Percentiles rank a stretch among this genome's conserved stretches.
phyloP scores from a whole-genome alignment of 2,888 invertebrate genomes.

The Tromatobia lineatoria region DNA sequence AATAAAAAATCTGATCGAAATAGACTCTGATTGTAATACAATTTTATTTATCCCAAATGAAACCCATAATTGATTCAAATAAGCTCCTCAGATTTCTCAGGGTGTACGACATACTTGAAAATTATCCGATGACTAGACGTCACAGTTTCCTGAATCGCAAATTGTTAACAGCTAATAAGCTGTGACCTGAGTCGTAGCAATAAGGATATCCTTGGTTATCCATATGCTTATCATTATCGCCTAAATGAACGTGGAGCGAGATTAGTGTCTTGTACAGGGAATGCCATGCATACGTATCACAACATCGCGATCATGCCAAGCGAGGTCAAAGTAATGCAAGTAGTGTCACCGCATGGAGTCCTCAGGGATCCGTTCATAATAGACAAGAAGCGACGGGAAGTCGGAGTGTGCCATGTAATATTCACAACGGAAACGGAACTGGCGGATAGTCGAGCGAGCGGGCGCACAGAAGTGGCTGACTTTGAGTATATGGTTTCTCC shows the following conservation, averaged over 20 bases:
- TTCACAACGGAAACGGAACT: constrained; percentile 53
- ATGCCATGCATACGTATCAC: background rate
- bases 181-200: background rate
- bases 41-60: too few species aligned
- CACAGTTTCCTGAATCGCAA: too few species aligned
- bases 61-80: too few species aligned
- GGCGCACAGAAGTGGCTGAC: background rate
- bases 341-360: constrained; percentile 49
- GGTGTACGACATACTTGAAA: too few species aligned
- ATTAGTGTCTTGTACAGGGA: background rate
- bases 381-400: constrained; percentile 57
- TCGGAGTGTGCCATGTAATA: constrained; percentile 59
- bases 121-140: too few species aligned
- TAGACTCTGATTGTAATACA: too few species aligned
- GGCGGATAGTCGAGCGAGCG: constrained; percentile 5
- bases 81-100: too few species aligned
- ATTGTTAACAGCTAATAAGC: too few species aligned
- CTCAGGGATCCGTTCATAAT: constrained; percentile 56
- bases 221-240: background rate
- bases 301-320: constrained; percentile 17
- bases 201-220: background rate
- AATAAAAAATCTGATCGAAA: too few species aligned
- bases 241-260: background rate
- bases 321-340: constrained; percentile 46
- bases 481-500: constrained; percentile 34